Conservation (phyloP, 2,797 vertebrate species). For the Macropus fuliginosus region DNA sequence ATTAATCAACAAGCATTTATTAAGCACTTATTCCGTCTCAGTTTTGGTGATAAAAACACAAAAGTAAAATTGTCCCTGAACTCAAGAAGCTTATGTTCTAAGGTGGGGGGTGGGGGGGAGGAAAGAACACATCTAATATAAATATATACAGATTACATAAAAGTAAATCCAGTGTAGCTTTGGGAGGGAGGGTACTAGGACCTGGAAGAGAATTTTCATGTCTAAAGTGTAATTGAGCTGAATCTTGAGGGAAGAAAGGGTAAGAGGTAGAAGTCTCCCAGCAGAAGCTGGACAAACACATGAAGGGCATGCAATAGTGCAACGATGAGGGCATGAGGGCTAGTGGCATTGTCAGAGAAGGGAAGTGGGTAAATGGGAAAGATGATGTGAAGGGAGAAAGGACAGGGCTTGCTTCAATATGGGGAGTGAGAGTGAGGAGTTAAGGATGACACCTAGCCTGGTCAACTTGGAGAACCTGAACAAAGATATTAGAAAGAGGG, state of each 20-base stretch:
- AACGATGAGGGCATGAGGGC: not conserved
- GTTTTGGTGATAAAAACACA: not conserved
- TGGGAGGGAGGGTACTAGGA: not conserved
- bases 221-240: not conserved
- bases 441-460: not conserved
- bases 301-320: too few species aligned
- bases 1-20: not conserved
- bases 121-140: not conserved
- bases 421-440: not conserved
- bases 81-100: not conserved
- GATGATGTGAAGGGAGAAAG: not conserved
- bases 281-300: not conserved
- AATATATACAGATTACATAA: not conserved
- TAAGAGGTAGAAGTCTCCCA: not conserved
- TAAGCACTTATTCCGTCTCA: not conserved
- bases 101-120: fast-evolving
- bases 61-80: not conserved
- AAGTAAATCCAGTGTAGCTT: not conserved
- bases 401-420: not conserved
- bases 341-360: not conserved
- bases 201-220: not conserved
- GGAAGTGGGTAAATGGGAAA: not conserved
- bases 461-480: not conserved
- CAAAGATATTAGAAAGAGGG: not conserved
- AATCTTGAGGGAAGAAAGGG: not conserved